Evolutionary conservation across 1,140 invertebrate species (phyloP).

Genomic region (Zaprionus ornatus): DNA sequence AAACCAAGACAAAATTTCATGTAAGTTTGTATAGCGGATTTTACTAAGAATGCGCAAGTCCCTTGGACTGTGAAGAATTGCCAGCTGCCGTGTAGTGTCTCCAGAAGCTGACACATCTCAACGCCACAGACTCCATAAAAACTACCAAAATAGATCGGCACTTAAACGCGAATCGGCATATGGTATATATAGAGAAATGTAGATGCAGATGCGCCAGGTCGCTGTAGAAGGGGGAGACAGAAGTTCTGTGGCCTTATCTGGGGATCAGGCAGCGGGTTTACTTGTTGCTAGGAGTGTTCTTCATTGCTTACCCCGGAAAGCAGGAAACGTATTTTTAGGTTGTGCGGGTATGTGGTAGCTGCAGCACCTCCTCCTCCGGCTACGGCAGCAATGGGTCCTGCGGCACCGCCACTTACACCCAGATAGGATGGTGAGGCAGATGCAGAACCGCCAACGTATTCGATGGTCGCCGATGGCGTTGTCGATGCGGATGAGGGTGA

Average conservation of each 20-base stretch:
- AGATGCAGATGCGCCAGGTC: constrained; percentile 1
- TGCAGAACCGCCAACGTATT: constrained; percentile 72
- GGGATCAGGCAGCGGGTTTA: background rate
- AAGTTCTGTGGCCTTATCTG: background rate
- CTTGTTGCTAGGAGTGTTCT: background rate
- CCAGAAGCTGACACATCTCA: constrained; percentile 6
- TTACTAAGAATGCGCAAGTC: background rate
- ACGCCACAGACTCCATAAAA: constrained; percentile 11
- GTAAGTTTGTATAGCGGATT: background rate
- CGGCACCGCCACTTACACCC: constrained; percentile 40
- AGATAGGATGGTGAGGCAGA: constrained; percentile 76
- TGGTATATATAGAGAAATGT: background rate
- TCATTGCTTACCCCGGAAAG: constrained; percentile 78
- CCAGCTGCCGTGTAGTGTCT: constrained; percentile 27
- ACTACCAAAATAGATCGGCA: constrained; percentile 27
- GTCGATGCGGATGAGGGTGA: constrained; percentile 79
- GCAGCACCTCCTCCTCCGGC: constrained; percentile 51
- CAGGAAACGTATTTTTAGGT: constrained; percentile 84
- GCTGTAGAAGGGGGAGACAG: background rate
- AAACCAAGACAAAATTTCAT: background rate
- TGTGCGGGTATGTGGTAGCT: constrained; percentile 81
- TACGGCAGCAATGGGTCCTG: constrained; percentile 13
- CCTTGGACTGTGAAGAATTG: constrained; percentile 1
- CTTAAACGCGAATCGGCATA: constrained; percentile 7
- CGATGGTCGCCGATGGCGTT: constrained; percentile 76